Base-by-base conservation (phyloP, 1,140 invertebrate genomes). In the Conus betulinus region DNA sequence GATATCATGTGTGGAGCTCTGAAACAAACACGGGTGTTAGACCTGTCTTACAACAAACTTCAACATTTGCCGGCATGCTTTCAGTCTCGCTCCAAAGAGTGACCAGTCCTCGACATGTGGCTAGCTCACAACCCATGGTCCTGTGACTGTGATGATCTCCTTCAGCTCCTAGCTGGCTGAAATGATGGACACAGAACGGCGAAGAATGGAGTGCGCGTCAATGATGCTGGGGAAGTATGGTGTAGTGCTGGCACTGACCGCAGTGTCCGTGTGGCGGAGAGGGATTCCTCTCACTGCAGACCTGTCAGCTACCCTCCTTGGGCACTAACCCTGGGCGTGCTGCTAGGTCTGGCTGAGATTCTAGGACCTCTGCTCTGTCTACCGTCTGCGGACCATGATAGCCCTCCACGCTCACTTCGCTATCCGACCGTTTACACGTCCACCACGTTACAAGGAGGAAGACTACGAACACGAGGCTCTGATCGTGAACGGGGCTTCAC, bases 401-500 rank as follows among this genome's bases (percentile, higher is more conserved):
- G 23, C 71, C n/a, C 51, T 88, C 60, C 87, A 88, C 53, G 82
- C 81, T 3, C 57, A 52, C 3, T 84, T 84, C n/a, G 63, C 76
- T 27, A 52, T 84, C 11, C 79, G 87, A 76, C 87, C 87, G 11
- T 88, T 88, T 27, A 76, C 71, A 39, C 71, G n/a, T 27, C n/a
- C 51, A 27, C 81, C 23, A 20, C 57, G 39, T 51, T 84, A 67
- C 53, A 52, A 81, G n/a, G 84, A 88, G 15, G 79, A 39, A 15
- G 81, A 79, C 11, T 89, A 85, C n/a, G 84, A 88, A 55, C 92
- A 98, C 95, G 98, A 99, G 94, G 98, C 97, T 67, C 99, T 98
- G 94, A 97, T 99, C 5, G 97, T 98, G 90, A 98, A 99, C 95
- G 98, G 97, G 89, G 97, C 97, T 25, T 98, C 98, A 95, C 98